These are phyloP conservation scores for Rhinoptilus africanus DNA, from an alignment of 2,113 vertebrate genomes.

Conservation along the genomic window DNA sequence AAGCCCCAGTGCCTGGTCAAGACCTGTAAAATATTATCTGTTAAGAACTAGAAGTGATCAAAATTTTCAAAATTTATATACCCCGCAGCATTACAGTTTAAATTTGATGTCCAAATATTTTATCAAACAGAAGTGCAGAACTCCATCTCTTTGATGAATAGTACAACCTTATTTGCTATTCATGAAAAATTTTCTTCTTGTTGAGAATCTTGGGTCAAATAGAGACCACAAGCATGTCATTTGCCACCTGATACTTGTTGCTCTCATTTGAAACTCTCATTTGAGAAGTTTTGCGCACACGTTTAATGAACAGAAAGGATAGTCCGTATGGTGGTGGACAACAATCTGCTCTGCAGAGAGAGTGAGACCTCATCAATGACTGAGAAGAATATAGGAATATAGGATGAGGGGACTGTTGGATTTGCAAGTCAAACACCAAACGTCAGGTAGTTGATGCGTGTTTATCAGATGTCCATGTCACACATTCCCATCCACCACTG, in stretches of 20 bases:
- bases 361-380: neutral
- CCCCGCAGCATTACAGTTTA: neutral
- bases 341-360: neutral
- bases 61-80: neutral
- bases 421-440: neutral
- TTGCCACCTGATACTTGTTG: neutral
- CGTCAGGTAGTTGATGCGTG: too few species aligned
- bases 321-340: too few species aligned
- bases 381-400: accelerated
- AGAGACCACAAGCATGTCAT: neutral
- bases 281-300: accelerated
- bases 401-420: neutral
- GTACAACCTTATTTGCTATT: neutral
- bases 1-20: neutral
- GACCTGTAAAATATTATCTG: neutral
- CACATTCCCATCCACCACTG: neutral
- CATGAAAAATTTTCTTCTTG: neutral
- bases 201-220: neutral
- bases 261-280: neutral
- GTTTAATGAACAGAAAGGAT: neutral
- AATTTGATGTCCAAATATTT: neutral
- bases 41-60: neutral
- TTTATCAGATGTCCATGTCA: neutral
- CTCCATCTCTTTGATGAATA: neutral
- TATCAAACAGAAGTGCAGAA: neutral